phyloP scores from a whole-genome alignment of 1,140 invertebrate species.

The Lanistes nyassanus region DNA sequence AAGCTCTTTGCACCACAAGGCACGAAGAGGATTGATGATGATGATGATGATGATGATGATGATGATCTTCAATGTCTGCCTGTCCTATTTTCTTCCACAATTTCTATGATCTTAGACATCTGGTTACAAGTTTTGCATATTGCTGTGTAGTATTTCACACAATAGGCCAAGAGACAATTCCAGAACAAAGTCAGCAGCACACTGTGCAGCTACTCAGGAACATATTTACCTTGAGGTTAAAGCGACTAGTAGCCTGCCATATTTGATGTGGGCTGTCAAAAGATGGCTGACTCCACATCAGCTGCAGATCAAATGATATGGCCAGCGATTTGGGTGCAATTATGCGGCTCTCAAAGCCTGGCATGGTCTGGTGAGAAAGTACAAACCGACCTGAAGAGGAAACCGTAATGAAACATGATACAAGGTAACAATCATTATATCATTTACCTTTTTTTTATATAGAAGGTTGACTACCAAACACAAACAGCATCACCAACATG shows the following conservation, averaged over 20 bases:
- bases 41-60: too few relatives aligned
- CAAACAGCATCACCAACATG: background rate
- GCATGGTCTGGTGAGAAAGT: constrained; percentile 59
- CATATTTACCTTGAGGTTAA: constrained; percentile 63
- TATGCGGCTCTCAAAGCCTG: constrained; percentile 54
- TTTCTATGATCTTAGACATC: too few relatives aligned
- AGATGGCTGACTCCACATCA: constrained; percentile 68
- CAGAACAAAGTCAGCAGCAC: too few relatives aligned
- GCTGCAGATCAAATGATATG: constrained; percentile 64
- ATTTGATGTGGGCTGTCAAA: constrained; percentile 69
- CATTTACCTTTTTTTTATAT: background rate
- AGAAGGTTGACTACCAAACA: background rate
- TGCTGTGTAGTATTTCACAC: too few relatives aligned
- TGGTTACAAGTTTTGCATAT: too few relatives aligned
- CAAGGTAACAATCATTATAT: background rate
- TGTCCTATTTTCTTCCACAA: too few relatives aligned
- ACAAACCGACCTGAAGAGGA: constrained; percentile 65
- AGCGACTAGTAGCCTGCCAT: constrained; percentile 68
- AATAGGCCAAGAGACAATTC: too few relatives aligned
- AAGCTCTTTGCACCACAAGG: too few relatives aligned
- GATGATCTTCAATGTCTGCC: too few relatives aligned
- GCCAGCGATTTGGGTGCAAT: constrained; percentile 55
- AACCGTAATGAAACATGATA: constrained; percentile 17
- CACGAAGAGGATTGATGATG: too few relatives aligned
- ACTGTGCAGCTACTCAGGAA: too few relatives aligned